Base-by-base conservation (phyloP, 1,140 invertebrate species). In the Caenorhabditis tropicalis region DNA sequence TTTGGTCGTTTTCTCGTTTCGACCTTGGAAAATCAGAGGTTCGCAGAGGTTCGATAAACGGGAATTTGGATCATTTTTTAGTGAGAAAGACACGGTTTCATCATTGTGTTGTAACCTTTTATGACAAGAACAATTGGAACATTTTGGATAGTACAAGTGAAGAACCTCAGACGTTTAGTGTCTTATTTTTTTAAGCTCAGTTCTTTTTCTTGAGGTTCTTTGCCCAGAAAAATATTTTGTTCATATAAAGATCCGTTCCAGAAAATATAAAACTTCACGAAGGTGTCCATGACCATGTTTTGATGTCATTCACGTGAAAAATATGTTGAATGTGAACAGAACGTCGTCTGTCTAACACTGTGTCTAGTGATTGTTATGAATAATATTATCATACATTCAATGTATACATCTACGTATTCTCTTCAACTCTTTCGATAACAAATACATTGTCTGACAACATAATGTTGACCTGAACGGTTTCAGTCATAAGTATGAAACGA, bases 1-100 rank as follows among this genome's bases (percentile, higher is more conserved):
- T 70, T 70, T 70, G 60, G n/a, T 36, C 60, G 60, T 36, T 65
- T 65, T 36, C 58, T 36, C 58, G 58, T 65, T 70, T 70, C 19
- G 60, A 70, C 60, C 60, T 70, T 70, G 60, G 10, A 39, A 70
- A 70, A 70, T 70, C 4, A 16, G 7, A 70, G 60, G n/a, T n/a
- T n/a, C n/a, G n/a, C n/a, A 39, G 49, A 51, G 19, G 49, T 51
- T 51, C 49, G 19, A 21, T n/a, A n/a, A 51, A 29, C 7, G 1
- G 51, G 3, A 2, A 53, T 7, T 2, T 1, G n/a, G 21, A 53
- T 6, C n/a, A n/a, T n/a, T n/a, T n/a, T n/a, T n/a, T n/a, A n/a
- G n/a, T n/a, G n/a, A n/a, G n/a, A n/a, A n/a, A n/a, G n/a, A n/a
- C n/a, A n/a, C n/a, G n/a, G n/a, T n/a, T n/a, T n/a, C n/a, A n/a